Evolutionary conservation across 2,888 invertebrate species (phyloP).

Genomic region (Unio pictorum): DNA sequence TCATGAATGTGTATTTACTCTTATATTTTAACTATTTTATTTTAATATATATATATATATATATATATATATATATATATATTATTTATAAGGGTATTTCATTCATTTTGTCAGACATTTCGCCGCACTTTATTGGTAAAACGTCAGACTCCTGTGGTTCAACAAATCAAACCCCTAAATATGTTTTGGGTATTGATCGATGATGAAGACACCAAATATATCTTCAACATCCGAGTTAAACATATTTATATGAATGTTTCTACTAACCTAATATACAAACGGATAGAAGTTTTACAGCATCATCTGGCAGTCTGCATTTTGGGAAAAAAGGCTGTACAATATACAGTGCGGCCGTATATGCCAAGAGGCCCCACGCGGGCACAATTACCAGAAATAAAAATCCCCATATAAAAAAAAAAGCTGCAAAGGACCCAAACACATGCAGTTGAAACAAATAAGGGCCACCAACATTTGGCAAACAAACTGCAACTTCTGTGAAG

Average conservation of each 20-base stretch:
- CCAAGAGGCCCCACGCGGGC: constrained; percentile 42
- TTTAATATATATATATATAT: too few relatives aligned
- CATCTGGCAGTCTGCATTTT: constrained; percentile 34
- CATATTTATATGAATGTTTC: not conserved
- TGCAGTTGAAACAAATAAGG: constrained; percentile 45
- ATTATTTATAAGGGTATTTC: too few relatives aligned
- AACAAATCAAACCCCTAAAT: too few relatives aligned
- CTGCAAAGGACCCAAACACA: constrained; percentile 43
- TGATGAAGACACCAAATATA: too few relatives aligned
- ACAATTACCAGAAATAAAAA: constrained; percentile 40
- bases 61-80: too few relatives aligned
- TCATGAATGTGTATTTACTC: too few relatives aligned
- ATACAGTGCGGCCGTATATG: constrained; percentile 43
- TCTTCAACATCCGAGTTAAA: not conserved
- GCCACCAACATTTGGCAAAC: constrained; percentile 46
- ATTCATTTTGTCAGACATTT: too few relatives aligned
- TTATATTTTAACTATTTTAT: too few relatives aligned
- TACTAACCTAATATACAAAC: constrained; percentile 41
- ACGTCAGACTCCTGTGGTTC: too few relatives aligned
- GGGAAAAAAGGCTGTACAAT: constrained; percentile 38
- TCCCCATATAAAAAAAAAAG: constrained; percentile 51
- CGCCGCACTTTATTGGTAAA: too few relatives aligned
- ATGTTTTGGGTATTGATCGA: too few relatives aligned
- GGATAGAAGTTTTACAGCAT: constrained; percentile 39
- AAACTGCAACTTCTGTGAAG: constrained; percentile 41